Evolutionary conservation across 2,888 invertebrate genomes (phyloP).

Genomic region (Pantelozetes paolii): DNA sequence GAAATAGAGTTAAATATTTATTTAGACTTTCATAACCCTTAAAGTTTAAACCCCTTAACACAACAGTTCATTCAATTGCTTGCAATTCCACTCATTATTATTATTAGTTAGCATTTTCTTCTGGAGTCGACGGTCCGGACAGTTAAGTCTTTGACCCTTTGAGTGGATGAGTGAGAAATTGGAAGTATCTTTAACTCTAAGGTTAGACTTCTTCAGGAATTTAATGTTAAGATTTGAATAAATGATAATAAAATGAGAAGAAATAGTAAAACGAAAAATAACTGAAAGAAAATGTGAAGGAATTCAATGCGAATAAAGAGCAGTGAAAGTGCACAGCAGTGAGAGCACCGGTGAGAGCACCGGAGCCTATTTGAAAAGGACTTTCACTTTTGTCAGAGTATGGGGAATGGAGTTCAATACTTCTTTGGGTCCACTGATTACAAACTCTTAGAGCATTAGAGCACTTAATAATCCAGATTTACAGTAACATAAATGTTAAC

Average conservation of each 20-base stretch:
- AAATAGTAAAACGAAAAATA: not conserved
- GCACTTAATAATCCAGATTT: not conserved
- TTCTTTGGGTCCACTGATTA: not conserved
- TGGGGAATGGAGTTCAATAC: not conserved
- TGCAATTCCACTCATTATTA: too few species aligned
- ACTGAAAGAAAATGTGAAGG: not conserved
- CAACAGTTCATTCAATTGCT: too few species aligned
- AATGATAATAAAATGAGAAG: not conserved
- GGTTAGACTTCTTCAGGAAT: not conserved
- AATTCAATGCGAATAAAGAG: not conserved
- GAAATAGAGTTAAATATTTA: too few species aligned
- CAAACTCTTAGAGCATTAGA: not conserved
- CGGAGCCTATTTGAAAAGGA: not conserved
- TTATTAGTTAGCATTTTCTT: too few species aligned
- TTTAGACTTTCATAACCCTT: too few species aligned
- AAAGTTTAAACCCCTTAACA: too few species aligned
- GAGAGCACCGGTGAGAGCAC: too few species aligned
- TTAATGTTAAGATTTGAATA: not conserved
- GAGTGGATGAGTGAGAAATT: not conserved
- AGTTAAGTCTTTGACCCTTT: constrained; percentile 1
- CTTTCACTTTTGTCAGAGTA: constrained; percentile 6
- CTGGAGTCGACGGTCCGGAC: too few species aligned
- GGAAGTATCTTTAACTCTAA: constrained; percentile 14
- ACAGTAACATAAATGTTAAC: constrained; percentile 20
- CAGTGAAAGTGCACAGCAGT: too few species aligned